A percentile compares a stretch with the other conserved stretches of the same genome.
phyloP scores from a whole-genome alignment of 2,797 vertebrate species.

The Clarias pachynema region DNA sequence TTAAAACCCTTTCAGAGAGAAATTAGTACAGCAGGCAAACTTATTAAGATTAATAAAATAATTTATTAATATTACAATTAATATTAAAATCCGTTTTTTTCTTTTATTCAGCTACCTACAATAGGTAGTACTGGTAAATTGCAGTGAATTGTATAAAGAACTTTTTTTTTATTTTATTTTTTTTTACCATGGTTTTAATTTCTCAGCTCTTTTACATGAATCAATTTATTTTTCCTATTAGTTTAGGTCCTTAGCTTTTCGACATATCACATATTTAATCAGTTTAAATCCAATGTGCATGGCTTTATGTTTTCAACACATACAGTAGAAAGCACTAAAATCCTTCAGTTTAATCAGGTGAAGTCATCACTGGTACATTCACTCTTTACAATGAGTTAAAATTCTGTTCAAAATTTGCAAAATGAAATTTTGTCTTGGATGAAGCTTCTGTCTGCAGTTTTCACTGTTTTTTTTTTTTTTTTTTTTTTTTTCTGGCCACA shows the following conservation, averaged over 20 bases:
- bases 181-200: background rate
- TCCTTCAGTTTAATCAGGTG: background rate
- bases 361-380: background rate
- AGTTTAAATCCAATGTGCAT: background rate
- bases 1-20: background rate
- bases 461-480: background rate
- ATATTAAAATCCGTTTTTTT: too few species aligned
- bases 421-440: background rate
- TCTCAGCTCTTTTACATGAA: background rate
- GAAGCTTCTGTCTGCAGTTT: slow-evolving; percentile 35
- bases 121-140: background rate
- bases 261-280: too few species aligned
- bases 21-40: background rate
- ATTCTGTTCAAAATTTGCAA: background rate
- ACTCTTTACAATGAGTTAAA: background rate
- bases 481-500: background rate
- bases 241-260: too few species aligned
- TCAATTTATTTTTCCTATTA: background rate
- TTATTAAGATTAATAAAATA: too few species aligned
- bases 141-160: background rate
- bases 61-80: too few species aligned
- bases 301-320: background rate
- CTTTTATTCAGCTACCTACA: background rate
- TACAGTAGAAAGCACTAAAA: background rate
- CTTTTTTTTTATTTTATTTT: background rate